phyloP scores from a whole-genome alignment of 2,797 vertebrate genomes.

The Melopsittacus undulatus region DNA sequence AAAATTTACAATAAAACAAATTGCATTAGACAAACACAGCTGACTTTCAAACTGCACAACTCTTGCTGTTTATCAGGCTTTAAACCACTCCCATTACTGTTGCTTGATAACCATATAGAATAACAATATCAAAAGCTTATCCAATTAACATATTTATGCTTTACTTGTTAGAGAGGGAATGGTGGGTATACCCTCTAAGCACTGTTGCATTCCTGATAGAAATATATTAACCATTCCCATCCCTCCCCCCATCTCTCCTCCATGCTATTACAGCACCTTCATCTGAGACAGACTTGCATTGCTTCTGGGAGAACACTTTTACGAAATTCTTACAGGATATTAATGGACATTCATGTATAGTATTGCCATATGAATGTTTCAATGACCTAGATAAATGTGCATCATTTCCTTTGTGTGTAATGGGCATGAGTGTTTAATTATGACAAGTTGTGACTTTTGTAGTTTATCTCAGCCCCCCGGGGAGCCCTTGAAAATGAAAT shows the following conservation, averaged over 20 bases:
- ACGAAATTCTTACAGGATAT: conserved; percentile 58
- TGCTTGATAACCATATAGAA: not conserved
- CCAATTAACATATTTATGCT: conserved; percentile 1
- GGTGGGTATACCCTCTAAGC: not conserved
- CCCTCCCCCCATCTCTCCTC: not conserved
- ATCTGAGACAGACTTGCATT: not conserved
- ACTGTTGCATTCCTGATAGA: conserved; percentile 12
- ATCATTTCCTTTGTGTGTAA: conserved; percentile 70
- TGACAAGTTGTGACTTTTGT: conserved; percentile 73
- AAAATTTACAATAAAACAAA: not conserved
- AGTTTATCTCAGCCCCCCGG: conserved; percentile 53
- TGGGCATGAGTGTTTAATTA: conserved; percentile 74
- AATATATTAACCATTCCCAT: conserved; percentile 5
- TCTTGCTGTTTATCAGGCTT: not conserved
- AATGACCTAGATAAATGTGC: conserved; percentile 64
- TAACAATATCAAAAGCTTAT: not conserved
- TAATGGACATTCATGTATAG: conserved; percentile 50
- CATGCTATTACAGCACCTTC: conserved; percentile 4
- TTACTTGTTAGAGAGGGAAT: not conserved
- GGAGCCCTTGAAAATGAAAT: conserved; percentile 68
- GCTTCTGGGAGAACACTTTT: conserved; percentile 49
- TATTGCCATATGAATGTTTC: conserved; percentile 53
- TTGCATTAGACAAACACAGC: not conserved
- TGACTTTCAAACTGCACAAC: not conserved
- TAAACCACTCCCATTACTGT: not conserved